Conservation (phyloP, 2,888 invertebrate species). For the Pachymerium ferrugineum region DNA sequence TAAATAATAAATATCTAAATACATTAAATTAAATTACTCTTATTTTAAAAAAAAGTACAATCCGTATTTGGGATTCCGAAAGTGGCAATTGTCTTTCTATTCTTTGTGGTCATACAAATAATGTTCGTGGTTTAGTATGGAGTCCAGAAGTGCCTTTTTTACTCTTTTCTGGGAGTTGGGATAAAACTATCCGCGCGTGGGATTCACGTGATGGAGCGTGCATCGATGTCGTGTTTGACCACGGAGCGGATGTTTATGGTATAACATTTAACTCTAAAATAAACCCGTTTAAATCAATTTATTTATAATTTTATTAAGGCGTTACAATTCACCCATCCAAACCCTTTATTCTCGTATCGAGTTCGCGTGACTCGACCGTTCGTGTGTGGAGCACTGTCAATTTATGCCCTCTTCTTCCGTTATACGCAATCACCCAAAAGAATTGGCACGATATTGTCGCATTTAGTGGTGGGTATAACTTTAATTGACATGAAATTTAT, state of each 20-base stretch:
- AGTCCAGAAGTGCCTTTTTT: conserved; percentile 49
- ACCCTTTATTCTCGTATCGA: conserved; percentile 49
- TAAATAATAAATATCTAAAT: neutral
- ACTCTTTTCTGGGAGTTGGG: conserved; percentile 50
- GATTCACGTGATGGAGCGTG: conserved; percentile 48
- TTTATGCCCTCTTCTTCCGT: conserved; percentile 45
- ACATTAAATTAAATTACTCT: neutral
- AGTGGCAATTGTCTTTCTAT: conserved; percentile 45
- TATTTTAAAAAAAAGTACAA: conserved; percentile 36
- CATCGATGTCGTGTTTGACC: conserved; percentile 46
- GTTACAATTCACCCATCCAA: conserved; percentile 47
- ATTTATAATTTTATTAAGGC: conserved; percentile 41
- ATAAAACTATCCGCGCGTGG: conserved; percentile 48
- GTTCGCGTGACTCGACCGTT: conserved; percentile 50
- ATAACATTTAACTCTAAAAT: conserved; percentile 2
- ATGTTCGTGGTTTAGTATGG: conserved; percentile 49
- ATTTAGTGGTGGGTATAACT: neutral
- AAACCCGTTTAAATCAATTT: neutral
- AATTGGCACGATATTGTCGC: conserved; percentile 43
- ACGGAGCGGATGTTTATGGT: conserved; percentile 52
- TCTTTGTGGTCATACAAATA: conserved; percentile 47
- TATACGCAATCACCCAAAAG: conserved; percentile 44
- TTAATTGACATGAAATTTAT: neutral
- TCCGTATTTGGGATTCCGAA: conserved; percentile 49
- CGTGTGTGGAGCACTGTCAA: conserved; percentile 48